These are phyloP conservation scores for Ganaspis sp. DNA, from an alignment of 1,140 invertebrate genomes.

Conservation along the genomic window DNA sequence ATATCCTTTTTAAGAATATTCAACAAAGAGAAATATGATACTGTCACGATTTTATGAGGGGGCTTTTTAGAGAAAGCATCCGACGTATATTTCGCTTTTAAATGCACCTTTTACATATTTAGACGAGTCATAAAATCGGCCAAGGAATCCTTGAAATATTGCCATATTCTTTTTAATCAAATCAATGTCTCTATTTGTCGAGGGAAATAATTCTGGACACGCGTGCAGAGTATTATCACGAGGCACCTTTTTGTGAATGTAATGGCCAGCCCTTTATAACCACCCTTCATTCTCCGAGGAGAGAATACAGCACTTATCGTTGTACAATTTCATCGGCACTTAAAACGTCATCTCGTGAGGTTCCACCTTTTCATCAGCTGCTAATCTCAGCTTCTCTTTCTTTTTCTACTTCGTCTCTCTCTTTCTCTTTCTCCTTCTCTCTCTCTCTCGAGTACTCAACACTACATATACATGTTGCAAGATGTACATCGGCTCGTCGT, in stretches of 20 bases:
- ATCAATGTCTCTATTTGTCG: conserved; percentile 18
- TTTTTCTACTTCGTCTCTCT: background rate
- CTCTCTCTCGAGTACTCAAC: background rate
- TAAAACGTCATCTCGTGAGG: conserved; percentile 48
- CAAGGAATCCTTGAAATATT: background rate
- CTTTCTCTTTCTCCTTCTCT: background rate
- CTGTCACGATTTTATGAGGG: background rate
- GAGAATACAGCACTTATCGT: conserved; percentile 40
- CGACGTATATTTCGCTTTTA: background rate
- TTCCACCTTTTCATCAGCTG: conserved; percentile 53
- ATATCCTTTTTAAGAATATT: conserved; percentile 10
- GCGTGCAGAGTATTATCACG: background rate
- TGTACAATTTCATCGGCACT: conserved; percentile 48
- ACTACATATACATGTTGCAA: conserved; percentile 5
- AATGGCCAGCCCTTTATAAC: conserved; percentile 7
- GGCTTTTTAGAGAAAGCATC: background rate
- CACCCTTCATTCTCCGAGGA: conserved; percentile 13
- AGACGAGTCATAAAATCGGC: background rate
- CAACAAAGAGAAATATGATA: conserved; percentile 14
- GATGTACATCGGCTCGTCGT: conserved; percentile 16
- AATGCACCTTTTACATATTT: background rate
- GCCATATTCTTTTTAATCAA: conserved; percentile 1
- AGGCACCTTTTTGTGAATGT: background rate
- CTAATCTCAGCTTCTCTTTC: conserved; percentile 38
- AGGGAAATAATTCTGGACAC: background rate